Evolutionary conservation across 2,113 vertebrate genomes (phyloP), one percentile per base, ranked within the genome.

Genomic region (Casuarius casuarius): DNA sequence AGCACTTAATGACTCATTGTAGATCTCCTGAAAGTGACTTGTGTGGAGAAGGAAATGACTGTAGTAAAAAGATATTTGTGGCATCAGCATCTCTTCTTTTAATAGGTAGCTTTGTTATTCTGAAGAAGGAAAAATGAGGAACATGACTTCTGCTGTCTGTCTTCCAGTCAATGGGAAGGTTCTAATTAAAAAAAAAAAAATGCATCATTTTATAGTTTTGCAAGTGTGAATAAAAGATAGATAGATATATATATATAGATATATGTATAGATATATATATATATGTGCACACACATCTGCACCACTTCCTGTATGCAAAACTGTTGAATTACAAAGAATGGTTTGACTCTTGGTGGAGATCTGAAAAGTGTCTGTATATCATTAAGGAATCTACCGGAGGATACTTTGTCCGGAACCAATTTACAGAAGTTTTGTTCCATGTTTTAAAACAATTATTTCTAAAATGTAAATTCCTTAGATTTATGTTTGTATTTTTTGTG

Each of bases 41-140:
- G 0, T 87, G 51, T 83, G 71, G 49, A 86, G 54, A 62, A 80
- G 87, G 72, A 94, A 91, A 85, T 96, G 20, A 94, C 63, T 49
- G 35, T 76, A 85, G 67, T 95, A 87, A 85, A 92, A 94, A 91
- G 81, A n/a, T 85, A 95, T 77, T 93, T 94, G 93, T 85, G 63
- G n/a, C 82, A 73, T 88, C 71, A 92, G 80, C 71, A 66, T 93
- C 67, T 73, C 49, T 95, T 93, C 59, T 66, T 87, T 81, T 95
- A 79, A 94, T 95, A 95, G 58, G 56, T 79, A 75, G 76, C 67
- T 96, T 78, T 90, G 70, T 89, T 92, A 40, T 78, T 94, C 13
- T 35, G 52, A 95, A 94, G 85, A 90, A 59, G 86, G 95, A 81
- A 92, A 84, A 89, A 96, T 29, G 65, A 80, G 95, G 68, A 82